Percentiles rank a stretch among this genome's conserved stretches.
phyloP scores from a whole-genome alignment of 2,113 vertebrate genomes.

The Eublepharis macularius region DNA sequence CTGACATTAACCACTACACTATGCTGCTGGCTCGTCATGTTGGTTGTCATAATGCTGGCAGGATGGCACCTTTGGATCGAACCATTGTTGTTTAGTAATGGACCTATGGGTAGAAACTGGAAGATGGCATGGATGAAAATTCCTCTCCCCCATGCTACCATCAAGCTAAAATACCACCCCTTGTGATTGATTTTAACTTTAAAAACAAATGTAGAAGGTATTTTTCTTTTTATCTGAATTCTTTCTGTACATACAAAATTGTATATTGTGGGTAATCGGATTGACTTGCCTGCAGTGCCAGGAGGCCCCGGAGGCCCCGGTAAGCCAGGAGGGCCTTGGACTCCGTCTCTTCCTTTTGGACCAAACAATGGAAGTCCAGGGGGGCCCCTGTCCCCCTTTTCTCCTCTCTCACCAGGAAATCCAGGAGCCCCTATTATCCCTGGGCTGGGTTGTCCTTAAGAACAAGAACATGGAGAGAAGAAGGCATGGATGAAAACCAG shows the following conservation, averaged over 20 bases:
- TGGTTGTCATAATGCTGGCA: too few relatives aligned
- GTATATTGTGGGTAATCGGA: not conserved
- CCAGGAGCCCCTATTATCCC: slow-evolving; percentile 82
- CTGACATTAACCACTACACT: too few relatives aligned
- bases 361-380: slow-evolving; percentile 84
- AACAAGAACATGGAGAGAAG: not conserved
- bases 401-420: slow-evolving; percentile 83
- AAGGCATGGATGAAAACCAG: not conserved
- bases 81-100: too few relatives aligned
- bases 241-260: not conserved
- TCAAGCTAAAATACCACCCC: too few relatives aligned
- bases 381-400: slow-evolving; percentile 86
- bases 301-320: slow-evolving; percentile 84
- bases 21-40: too few relatives aligned
- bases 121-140: too few relatives aligned
- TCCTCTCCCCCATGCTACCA: too few relatives aligned
- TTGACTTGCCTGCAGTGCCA: slow-evolving; percentile 64
- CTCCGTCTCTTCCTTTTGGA: slow-evolving; percentile 82
- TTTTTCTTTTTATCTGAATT: not conserved
- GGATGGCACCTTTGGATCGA: too few relatives aligned
- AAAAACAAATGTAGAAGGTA: too few relatives aligned
- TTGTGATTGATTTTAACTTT: too few relatives aligned
- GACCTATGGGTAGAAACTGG: too few relatives aligned
- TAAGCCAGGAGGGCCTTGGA: slow-evolving; percentile 68
- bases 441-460: slow-evolving; percentile 57